These are phyloP conservation scores for Achatina immaculata DNA, from an alignment of 1,140 invertebrate species.

Conservation along the genomic window DNA sequence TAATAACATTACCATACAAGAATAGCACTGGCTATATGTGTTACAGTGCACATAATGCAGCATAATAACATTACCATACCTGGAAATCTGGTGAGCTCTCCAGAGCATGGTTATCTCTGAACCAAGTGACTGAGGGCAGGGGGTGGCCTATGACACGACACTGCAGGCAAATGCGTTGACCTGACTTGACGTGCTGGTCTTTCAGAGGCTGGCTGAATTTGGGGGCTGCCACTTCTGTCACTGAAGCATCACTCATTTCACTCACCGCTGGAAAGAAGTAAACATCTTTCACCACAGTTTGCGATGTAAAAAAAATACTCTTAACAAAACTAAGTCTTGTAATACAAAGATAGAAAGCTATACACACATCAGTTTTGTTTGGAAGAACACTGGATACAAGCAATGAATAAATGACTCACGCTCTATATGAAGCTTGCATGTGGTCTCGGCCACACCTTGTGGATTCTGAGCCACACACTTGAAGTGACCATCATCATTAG, in stretches of 20 bases:
- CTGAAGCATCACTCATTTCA: conserved; percentile 69
- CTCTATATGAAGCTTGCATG: conserved; percentile 69
- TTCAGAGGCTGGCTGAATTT: conserved; percentile 66
- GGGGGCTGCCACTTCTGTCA: conserved; percentile 62
- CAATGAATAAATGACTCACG: conserved; percentile 54
- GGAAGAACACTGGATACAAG: not conserved
- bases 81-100: conserved; percentile 67
- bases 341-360: not conserved
- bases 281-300: not conserved
- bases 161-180: conserved; percentile 65
- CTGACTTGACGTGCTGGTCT: conserved; percentile 63
- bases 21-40: too few relatives aligned
- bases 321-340: not conserved
- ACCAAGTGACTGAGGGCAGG: conserved; percentile 68
- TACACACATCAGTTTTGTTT: too few relatives aligned
- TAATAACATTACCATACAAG: too few relatives aligned
- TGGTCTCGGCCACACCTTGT: conserved; percentile 69
- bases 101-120: conserved; percentile 64
- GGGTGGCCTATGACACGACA: conserved; percentile 68
- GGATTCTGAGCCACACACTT: conserved; percentile 70
- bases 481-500: conserved; percentile 71
- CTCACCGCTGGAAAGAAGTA: conserved; percentile 60
- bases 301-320: not conserved
- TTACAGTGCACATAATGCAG: too few relatives aligned
- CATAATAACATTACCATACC: conserved; percentile 57